Base-by-base conservation (phyloP, 2,888 invertebrate species). In the Trilocha varians region DNA sequence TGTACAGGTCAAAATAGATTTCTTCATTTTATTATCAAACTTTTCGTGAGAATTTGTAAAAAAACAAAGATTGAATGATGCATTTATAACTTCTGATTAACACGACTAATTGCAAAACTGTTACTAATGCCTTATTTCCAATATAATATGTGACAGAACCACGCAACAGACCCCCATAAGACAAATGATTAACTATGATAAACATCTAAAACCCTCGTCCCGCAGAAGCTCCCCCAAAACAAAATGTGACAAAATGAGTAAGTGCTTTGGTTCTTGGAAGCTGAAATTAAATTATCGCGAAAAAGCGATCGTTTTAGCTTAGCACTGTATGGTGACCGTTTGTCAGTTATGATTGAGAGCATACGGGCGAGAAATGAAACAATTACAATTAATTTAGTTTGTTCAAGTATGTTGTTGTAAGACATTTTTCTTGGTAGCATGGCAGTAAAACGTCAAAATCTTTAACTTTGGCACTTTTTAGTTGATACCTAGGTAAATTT, bases 151-250 rank as follows among this genome's bases (percentile, higher is more conserved):
- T 38, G 25, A 45, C 54, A 53, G 49, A 52, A 45, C 41, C 34
- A 53, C 44, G 43, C 49, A 55, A 53, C 52, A 47, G 57, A 57
- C 69, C 72, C 71, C 69, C 50, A 53, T 50, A 65, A 70, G 64
- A 72, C 74, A 73, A 76, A 76, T 76, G 75, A 73, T 60, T 53
- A 53, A 57, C 47, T 49, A 49, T 57, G 78, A 80, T 78, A 77
- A 69, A 62, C 58, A 78, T 78, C 71, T 70, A 51, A 48, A 40
- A 43, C 50, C 57, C 61, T 60, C 57, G 53, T 36, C 78, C 78
- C 78, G 76, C 71, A 78, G 68, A 55, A 56, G 49, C 57, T 65
- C 65, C 69, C 60, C 52, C 42, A 44, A 40, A 50, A 51, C 44
- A 52, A 56, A 63, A 60, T 54, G 63, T 65, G 64, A 69, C 70